Conservation (phyloP, 1,140 invertebrate species). For the Rhagoletis zephyria region DNA sequence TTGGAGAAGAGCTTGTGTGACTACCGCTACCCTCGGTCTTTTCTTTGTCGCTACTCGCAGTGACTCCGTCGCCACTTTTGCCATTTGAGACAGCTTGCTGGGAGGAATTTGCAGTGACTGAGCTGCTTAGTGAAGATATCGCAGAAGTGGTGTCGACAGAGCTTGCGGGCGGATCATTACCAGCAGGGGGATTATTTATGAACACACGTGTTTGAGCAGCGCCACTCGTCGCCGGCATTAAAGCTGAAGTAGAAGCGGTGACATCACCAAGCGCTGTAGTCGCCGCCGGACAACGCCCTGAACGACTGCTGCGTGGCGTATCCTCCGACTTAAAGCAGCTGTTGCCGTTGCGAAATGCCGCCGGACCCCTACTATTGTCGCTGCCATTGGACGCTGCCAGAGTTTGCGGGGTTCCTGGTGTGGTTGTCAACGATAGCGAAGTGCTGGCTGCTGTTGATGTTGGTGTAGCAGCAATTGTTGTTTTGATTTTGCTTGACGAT, state of each 20-base stretch:
- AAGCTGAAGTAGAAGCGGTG: background rate
- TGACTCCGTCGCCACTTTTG: background rate
- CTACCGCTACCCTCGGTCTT: background rate
- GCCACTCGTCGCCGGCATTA: background rate
- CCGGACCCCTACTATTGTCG: background rate
- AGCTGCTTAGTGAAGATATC: background rate
- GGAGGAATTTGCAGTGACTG: background rate
- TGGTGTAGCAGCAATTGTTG: background rate
- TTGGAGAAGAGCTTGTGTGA: slow-evolving; percentile 76
- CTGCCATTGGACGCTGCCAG: background rate
- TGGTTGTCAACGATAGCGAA: background rate
- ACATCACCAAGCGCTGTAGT: background rate
- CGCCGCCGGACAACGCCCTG: background rate
- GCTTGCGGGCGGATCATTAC: background rate
- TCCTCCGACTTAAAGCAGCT: slow-evolving; percentile 10
- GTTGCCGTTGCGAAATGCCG: slow-evolving; percentile 16
- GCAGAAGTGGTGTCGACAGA: background rate
- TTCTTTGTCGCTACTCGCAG: background rate
- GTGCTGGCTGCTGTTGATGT: slow-evolving; percentile 15
- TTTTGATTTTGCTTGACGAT: background rate
- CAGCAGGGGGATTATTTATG: background rate
- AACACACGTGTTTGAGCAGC: background rate
- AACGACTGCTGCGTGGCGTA: slow-evolving; percentile 22
- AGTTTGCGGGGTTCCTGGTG: background rate
- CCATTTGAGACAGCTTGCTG: background rate